Percentiles rank a stretch among this genome's conserved stretches.
These are phyloP conservation scores for Okapia johnstoni DNA, from an alignment of 2,113 vertebrate genomes.

Conservation along the genomic window DNA sequence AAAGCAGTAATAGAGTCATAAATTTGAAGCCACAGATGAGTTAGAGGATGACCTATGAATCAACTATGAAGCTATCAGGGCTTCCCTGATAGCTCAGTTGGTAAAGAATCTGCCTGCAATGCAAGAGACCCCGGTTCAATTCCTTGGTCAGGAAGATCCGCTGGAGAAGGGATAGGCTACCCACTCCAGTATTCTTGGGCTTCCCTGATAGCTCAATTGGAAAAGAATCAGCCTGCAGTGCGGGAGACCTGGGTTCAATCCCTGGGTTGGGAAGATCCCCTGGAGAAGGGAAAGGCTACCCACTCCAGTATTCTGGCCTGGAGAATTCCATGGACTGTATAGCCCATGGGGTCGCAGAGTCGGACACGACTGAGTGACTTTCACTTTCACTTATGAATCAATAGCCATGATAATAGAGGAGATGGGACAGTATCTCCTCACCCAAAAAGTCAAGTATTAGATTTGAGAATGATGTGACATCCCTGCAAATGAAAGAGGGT, in stretches of 20 bases:
- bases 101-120: not conserved
- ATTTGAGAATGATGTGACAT: not conserved
- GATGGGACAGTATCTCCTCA: not conserved
- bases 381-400: not conserved
- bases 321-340: not conserved
- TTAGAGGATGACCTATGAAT: not conserved
- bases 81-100: not conserved
- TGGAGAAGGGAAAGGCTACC: too few species aligned
- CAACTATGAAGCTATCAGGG: not conserved
- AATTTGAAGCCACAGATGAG: not conserved
- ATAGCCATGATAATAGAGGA: not conserved
- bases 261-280: too few species aligned
- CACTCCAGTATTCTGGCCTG: not conserved
- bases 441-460: not conserved
- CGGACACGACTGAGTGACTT: not conserved
- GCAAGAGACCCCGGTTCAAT: not conserved
- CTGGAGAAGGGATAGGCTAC: not conserved
- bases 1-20: not conserved
- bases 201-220: too few species aligned
- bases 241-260: too few species aligned
- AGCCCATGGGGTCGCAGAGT: not conserved
- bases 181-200: not conserved
- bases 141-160: not conserved
- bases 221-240: too few species aligned
- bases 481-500: not conserved